Conservation (phyloP, 2,797 vertebrate genomes). For the Rhadinocentrus ornatus region DNA sequence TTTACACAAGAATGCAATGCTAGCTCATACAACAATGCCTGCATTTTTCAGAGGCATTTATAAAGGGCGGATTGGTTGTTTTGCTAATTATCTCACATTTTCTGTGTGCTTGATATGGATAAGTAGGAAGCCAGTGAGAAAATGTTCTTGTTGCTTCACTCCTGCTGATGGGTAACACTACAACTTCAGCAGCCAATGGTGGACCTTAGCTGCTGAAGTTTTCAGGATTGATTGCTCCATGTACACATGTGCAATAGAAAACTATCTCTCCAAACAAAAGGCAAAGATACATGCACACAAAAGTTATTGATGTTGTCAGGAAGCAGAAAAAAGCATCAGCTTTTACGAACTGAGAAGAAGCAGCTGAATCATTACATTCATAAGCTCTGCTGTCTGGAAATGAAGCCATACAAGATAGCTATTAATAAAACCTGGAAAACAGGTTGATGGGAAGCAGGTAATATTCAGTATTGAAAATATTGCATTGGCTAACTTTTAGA, state of each 20-base stretch:
- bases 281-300: background rate
- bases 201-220: background rate
- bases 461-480: slow-evolving; percentile 9
- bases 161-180: no score
- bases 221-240: background rate
- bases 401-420: slow-evolving; percentile 21
- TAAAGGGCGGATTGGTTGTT: slow-evolving; percentile 35
- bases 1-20: slow-evolving; percentile 28
- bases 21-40: slow-evolving; percentile 33
- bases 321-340: slow-evolving; percentile 7
- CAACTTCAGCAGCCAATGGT: background rate
- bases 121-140: background rate
- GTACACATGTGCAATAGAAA: background rate
- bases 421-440: slow-evolving; percentile 9
- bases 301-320: background rate
- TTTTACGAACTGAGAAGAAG: slow-evolving; percentile 20
- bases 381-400: slow-evolving; percentile 27
- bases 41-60: slow-evolving; percentile 21
- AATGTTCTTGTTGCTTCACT: background rate
- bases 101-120: slow-evolving; percentile 2
- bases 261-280: background rate
- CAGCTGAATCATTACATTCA: slow-evolving; percentile 39
- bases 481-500: slow-evolving; percentile 10
- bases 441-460: background rate
- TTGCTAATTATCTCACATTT: slow-evolving; percentile 24